phyloP scores from a whole-genome alignment of 2,797 vertebrate species.

The Fistularia tabacaria region DNA sequence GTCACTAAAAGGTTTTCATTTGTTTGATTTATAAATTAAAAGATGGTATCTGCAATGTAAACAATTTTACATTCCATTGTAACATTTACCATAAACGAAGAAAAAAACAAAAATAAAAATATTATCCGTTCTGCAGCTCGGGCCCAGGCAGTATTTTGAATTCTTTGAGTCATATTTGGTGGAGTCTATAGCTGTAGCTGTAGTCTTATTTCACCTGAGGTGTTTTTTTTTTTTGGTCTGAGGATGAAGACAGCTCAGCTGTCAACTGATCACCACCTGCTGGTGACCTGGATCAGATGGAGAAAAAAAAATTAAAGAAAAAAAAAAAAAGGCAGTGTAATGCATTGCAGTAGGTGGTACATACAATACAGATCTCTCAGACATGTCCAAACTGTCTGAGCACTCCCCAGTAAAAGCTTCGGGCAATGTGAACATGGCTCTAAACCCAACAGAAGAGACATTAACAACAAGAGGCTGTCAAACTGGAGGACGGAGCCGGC shows the following conservation, averaged over 20 bases:
- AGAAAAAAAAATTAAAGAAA: background rate
- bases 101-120: too few species aligned
- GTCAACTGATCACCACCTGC: conserved; percentile 54
- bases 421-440: conserved; percentile 11
- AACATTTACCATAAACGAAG: too few species aligned
- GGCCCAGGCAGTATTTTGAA: conserved; percentile 26
- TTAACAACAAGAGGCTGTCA: conserved; percentile 21
- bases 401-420: conserved; percentile 1
- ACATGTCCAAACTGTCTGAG: conserved; percentile 8
- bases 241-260: conserved; percentile 42
- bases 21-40: too few species aligned
- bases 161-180: conserved; percentile 54
- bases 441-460: conserved; percentile 1
- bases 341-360: background rate
- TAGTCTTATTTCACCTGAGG: conserved; percentile 58
- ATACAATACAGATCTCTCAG: background rate
- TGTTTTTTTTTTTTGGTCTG: conserved; percentile 48
- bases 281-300: conserved; percentile 35
- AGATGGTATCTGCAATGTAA: too few species aligned
- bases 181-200: conserved; percentile 53
- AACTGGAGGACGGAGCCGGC: conserved; percentile 17
- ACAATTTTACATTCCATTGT: too few species aligned
- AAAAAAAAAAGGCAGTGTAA: background rate
- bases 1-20: too few species aligned
- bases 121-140: conserved; percentile 23